Evolutionary conservation across 2,797 vertebrate species (phyloP).

Genomic region (Trematomus bernacchii): DNA sequence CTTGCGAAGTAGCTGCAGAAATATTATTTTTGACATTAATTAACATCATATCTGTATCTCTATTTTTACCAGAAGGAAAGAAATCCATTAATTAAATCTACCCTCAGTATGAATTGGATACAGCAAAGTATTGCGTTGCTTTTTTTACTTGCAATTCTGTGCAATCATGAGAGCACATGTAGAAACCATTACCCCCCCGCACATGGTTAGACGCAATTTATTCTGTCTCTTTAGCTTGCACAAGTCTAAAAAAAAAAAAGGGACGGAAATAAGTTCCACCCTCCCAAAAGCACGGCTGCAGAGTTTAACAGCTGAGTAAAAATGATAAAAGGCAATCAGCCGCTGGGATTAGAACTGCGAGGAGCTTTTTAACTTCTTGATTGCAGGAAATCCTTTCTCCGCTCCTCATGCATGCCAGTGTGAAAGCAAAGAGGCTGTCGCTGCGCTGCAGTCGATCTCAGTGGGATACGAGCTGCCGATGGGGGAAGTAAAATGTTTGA

Average conservation of each 20-base stretch:
- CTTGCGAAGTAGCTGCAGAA: too few relatives aligned
- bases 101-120: not conserved
- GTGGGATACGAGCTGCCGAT: slow-evolving; percentile 41
- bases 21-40: not conserved
- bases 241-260: not conserved
- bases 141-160: not conserved
- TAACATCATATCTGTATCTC: not conserved
- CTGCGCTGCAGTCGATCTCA: slow-evolving; percentile 52
- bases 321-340: slow-evolving; percentile 43
- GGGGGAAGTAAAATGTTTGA: slow-evolving; percentile 65
- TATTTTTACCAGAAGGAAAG: not conserved
- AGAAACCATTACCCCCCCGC: not conserved
- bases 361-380: slow-evolving; percentile 36
- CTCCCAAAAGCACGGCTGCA: not conserved
- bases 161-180: not conserved
- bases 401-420: slow-evolving; percentile 23
- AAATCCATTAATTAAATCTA: not conserved
- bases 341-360: slow-evolving; percentile 20
- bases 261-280: not conserved
- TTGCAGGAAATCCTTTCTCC: slow-evolving; percentile 35
- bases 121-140: not conserved
- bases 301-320: slow-evolving; percentile 26
- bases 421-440: slow-evolving; percentile 43
- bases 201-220: not conserved
- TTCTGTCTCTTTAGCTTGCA: not conserved